These are phyloP conservation scores for Lycaena phlaeas DNA, from an alignment of 2,888 invertebrate species.

Conservation along the genomic window DNA sequence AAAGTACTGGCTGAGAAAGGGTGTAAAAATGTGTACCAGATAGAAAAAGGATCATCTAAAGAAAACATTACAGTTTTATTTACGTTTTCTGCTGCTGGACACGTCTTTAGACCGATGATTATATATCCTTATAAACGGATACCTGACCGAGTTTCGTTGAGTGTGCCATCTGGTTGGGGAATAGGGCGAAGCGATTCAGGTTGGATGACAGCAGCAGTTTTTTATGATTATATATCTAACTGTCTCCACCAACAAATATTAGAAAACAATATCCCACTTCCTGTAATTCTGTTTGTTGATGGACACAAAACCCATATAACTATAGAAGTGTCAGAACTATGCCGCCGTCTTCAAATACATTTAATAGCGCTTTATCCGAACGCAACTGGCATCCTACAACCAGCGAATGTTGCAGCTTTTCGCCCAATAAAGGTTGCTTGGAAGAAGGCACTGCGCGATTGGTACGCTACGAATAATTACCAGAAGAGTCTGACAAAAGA, in stretches of 20 bases:
- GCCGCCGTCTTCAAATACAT: background rate
- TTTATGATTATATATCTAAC: slow-evolving; percentile 14
- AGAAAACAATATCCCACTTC: background rate
- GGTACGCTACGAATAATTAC: background rate
- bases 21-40: background rate
- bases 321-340: background rate
- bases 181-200: slow-evolving; percentile 13
- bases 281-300: background rate
- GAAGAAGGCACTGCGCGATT: background rate
- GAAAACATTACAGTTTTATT: background rate
- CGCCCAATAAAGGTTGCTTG: background rate
- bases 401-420: background rate
- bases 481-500: background rate
- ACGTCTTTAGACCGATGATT: background rate
- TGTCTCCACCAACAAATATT: background rate
- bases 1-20: background rate
- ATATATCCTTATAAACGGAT: background rate
- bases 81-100: background rate
- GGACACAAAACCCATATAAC: background rate
- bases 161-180: slow-evolving; percentile 2
- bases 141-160: background rate
- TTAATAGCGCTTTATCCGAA: slow-evolving; percentile 1
- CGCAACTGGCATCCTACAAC: background rate
- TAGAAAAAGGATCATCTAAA: background rate
- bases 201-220: slow-evolving; percentile 17